Conservation (phyloP, 2,113 vertebrate species). For the Paramormyrops kingsleyae region DNA sequence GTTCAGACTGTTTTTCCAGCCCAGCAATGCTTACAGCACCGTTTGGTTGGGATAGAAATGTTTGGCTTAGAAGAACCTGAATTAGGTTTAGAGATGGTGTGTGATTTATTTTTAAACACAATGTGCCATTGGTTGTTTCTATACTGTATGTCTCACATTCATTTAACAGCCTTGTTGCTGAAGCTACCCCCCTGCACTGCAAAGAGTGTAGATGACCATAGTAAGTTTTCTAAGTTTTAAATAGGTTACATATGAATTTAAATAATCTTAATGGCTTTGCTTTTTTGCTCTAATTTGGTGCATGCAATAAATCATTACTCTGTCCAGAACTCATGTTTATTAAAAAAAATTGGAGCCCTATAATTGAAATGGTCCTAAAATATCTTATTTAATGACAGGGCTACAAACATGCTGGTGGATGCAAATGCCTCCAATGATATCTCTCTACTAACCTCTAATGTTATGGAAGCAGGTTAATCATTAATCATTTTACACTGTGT, state of each 20-base stretch:
- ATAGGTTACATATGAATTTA: conserved; percentile 5
- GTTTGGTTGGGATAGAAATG: neutral
- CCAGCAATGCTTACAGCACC: neutral
- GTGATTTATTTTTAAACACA: neutral
- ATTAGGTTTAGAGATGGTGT: neutral
- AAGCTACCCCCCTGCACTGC: neutral
- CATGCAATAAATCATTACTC: neutral
- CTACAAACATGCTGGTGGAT: neutral
- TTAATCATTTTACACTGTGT: neutral
- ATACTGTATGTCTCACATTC: neutral
- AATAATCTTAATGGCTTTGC: neutral
- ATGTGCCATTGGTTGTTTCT: neutral
- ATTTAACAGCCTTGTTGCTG: neutral
- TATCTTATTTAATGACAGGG: neutral
- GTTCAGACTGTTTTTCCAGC: neutral
- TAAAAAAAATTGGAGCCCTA: neutral
- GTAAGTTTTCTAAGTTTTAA: neutral
- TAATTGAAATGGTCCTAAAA: neutral
- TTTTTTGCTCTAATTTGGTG: neutral
- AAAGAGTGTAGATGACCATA: neutral
- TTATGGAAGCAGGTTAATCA: neutral
- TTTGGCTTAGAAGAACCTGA: neutral
- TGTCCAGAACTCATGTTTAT: neutral
- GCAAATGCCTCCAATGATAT: neutral
- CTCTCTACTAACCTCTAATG: neutral